Conservation (phyloP, 2,113 vertebrate species). For the Motacilla tschutschensis region DNA sequence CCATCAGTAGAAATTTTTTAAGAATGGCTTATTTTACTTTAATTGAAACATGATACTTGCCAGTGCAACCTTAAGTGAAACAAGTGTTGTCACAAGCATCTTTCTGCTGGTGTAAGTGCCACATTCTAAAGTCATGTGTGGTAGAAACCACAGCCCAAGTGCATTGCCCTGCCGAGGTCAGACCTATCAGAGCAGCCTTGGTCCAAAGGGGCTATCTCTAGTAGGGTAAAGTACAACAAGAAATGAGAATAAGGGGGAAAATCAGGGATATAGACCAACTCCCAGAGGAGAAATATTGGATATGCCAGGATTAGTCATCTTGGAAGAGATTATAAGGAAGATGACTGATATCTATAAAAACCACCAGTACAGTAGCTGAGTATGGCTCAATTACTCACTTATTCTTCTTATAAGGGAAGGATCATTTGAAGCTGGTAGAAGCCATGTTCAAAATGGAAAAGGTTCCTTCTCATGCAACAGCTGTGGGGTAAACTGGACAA, state of each 20-base stretch:
- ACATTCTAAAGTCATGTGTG: not conserved
- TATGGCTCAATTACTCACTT: not conserved
- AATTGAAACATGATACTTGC: not conserved
- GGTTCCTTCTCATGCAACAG: not conserved
- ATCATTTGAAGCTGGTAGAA: not conserved
- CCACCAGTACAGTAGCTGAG: not conserved
- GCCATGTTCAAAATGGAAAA: not conserved
- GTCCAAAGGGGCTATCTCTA: not conserved
- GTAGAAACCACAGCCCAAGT: not conserved
- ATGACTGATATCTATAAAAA: not conserved
- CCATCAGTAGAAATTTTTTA: not conserved
- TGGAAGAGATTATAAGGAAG: not conserved
- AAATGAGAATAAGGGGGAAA: not conserved
- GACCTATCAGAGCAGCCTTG: fast-evolving
- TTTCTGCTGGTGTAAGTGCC: not conserved
- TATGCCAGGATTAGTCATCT: not conserved
- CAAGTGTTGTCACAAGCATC: not conserved
- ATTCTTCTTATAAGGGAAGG: not conserved
- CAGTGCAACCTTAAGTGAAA: not conserved
- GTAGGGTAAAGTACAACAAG: not conserved
- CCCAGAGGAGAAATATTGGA: not conserved
- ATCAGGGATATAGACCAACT: not conserved
- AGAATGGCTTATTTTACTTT: not conserved
- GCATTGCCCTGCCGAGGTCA: not conserved
- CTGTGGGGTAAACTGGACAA: not conserved